Evolutionary conservation across 2,797 vertebrate species (phyloP).

Genomic region (Myotis findleyi): DNA sequence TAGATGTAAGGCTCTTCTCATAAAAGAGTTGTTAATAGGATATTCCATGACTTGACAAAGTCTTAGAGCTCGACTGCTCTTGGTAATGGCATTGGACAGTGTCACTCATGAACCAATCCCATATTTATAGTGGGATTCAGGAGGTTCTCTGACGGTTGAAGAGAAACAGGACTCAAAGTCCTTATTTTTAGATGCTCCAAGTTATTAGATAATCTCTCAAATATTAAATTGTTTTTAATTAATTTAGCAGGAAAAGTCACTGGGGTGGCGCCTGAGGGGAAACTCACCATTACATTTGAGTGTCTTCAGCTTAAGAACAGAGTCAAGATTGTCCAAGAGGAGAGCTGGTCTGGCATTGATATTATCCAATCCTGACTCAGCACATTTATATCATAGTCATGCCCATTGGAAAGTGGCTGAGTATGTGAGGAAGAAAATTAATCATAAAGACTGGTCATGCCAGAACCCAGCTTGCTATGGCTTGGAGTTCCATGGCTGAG

Average conservation of each 20-base stretch:
- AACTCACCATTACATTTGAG: not conserved
- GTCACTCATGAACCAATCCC: not conserved
- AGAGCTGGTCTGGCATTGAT: not conserved
- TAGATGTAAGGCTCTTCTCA: not conserved
- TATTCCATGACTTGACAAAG: not conserved
- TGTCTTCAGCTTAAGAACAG: not conserved
- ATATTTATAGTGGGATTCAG: not conserved
- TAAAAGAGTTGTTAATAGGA: not conserved
- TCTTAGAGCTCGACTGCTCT: not conserved
- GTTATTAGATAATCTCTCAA: not conserved
- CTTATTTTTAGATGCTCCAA: not conserved
- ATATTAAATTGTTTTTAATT: not conserved
- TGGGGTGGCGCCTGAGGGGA: not conserved
- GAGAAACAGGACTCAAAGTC: not conserved
- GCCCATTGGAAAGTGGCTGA: not conserved
- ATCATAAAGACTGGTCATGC: not conserved
- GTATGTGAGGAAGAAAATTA: not conserved
- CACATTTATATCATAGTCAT: not conserved
- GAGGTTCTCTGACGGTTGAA: not conserved
- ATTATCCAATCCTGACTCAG: not conserved
- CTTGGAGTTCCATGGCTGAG: not conserved
- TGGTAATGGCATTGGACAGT: not conserved
- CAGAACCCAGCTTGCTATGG: not conserved
- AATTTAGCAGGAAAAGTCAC: not conserved
- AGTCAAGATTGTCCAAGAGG: not conserved